These are phyloP conservation scores for Myodes glareolus DNA, from an alignment of 2,113 vertebrate species.

Conservation along the genomic window DNA sequence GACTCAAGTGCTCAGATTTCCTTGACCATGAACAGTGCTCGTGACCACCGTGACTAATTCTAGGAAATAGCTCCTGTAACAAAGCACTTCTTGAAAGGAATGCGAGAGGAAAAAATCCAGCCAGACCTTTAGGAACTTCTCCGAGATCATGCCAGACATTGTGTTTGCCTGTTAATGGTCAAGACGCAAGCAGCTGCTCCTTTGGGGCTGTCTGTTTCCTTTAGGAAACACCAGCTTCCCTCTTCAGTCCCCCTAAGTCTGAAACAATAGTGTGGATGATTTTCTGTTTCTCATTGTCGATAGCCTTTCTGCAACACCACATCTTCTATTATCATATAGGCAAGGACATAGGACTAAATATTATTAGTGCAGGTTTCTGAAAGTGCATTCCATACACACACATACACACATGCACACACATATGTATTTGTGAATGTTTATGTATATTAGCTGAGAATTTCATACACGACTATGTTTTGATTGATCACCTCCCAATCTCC, in stretches of 20 bases:
- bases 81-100: conserved; percentile 21
- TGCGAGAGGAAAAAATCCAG: background rate
- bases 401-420: background rate
- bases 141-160: background rate
- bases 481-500: background rate
- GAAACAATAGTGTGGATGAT: background rate
- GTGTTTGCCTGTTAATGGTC: background rate
- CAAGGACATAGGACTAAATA: background rate
- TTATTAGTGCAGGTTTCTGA: background rate
- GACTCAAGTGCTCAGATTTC: background rate
- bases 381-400: background rate
- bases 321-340: background rate
- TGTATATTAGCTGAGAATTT: background rate
- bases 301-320: background rate
- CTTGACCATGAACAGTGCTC: background rate
- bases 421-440: rapidly evolving
- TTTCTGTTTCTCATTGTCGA: background rate
- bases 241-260: background rate
- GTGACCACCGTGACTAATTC: background rate
- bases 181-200: background rate
- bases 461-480: background rate
- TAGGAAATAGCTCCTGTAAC: background rate
- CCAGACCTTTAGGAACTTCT: background rate
- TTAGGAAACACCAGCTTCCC: background rate
- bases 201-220: background rate